Conservation (phyloP, 2,113 vertebrate genomes). For the Orycteropus afer region DNA sequence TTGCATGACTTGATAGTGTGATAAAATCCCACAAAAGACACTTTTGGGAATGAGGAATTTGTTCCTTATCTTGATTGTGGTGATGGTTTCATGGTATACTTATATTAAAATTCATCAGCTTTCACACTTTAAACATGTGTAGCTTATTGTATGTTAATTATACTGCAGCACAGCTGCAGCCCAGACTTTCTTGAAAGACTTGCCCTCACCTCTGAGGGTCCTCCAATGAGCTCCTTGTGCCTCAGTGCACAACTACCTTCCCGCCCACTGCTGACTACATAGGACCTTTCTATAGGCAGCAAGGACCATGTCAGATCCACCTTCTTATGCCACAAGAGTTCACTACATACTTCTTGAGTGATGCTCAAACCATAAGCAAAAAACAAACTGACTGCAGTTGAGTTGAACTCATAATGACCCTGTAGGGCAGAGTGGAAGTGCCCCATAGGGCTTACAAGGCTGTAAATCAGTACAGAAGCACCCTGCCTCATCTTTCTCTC, state of each 20-base stretch:
- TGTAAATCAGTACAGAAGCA: no score
- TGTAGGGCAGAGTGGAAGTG: no score
- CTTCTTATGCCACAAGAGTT: not conserved
- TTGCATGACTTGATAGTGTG: not conserved
- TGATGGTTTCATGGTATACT: not conserved
- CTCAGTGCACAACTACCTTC: no score
- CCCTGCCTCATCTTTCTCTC: no score
- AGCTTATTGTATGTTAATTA: no score
- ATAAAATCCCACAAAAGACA: not conserved
- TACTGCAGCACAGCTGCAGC: not conserved
- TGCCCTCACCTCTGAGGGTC: not conserved
- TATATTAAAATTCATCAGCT: not conserved
- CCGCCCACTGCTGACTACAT: not conserved
- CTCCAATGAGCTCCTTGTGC: not conserved
- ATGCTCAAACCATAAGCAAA: no score
- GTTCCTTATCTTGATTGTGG: not conserved
- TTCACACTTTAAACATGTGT: not conserved
- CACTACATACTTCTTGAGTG: not conserved
- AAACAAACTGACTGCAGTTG: no score
- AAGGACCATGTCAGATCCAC: not conserved
- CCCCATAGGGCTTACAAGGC: no score
- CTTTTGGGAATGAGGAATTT: not conserved
- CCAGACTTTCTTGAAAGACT: not conserved
- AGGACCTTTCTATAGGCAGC: not conserved
- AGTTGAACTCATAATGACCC: no score